phyloP scores from a whole-genome alignment of 2,888 invertebrate species.

The Lucinisca nassula region DNA sequence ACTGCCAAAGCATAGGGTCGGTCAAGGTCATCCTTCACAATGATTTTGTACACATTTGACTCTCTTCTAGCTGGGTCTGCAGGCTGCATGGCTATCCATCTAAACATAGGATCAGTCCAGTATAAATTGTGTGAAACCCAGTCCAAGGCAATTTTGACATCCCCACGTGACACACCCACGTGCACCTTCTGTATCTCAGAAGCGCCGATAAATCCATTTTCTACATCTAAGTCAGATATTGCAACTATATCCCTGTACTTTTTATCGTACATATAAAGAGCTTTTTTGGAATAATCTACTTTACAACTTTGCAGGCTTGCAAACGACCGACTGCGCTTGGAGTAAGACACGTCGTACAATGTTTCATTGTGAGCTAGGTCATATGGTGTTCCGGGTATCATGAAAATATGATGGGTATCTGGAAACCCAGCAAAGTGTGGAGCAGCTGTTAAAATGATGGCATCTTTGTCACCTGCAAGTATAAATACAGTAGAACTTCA shows the following conservation, averaged over 20 bases:
- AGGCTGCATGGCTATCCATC: slow-evolving; percentile 32
- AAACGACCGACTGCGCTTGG: background rate
- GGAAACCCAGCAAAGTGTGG: background rate
- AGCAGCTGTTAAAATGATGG: background rate
- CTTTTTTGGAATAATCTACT: slow-evolving; percentile 17
- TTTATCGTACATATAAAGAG: slow-evolving; percentile 26
- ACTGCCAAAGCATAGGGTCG: slow-evolving; percentile 26
- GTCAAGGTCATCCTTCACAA: slow-evolving; percentile 22
- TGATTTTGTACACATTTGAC: slow-evolving; percentile 7
- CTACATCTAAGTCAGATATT: slow-evolving; percentile 2
- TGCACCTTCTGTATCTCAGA: background rate
- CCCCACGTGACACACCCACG: slow-evolving; percentile 13
- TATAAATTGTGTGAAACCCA: slow-evolving; percentile 47
- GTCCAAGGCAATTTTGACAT: slow-evolving; percentile 27
- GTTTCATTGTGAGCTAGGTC: background rate
- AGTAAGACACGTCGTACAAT: background rate
- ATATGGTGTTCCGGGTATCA: background rate
- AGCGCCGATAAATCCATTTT: background rate
- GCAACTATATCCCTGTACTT: background rate
- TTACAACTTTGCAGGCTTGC: background rate
- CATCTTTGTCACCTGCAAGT: background rate
- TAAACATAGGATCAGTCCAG: slow-evolving; percentile 48
- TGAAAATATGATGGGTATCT: background rate
- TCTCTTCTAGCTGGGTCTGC: background rate
- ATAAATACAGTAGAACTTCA: too few relatives aligned